These are phyloP conservation scores for Frankliniella intonsa DNA, from an alignment of 2,888 invertebrate species.

Conservation along the genomic window DNA sequence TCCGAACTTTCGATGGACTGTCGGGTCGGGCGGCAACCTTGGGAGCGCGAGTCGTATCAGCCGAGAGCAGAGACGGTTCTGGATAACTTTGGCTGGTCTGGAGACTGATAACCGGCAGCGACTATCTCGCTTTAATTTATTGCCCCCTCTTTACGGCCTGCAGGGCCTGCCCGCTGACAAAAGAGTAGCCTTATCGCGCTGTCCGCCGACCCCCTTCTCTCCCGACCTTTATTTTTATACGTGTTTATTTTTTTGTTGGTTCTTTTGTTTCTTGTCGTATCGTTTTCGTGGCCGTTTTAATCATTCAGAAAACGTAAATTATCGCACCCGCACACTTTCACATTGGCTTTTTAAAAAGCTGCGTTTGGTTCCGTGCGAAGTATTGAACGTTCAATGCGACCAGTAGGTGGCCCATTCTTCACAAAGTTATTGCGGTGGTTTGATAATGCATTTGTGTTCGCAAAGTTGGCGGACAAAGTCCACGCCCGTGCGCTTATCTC, in stretches of 20 bases:
- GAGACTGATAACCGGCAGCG: background rate
- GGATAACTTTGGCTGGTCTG: background rate
- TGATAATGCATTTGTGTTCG: no score
- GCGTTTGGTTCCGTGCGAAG: no score
- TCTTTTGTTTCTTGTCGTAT: background rate
- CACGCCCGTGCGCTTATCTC: no score
- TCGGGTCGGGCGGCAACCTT: background rate
- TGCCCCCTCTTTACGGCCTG: background rate
- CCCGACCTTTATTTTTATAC: background rate
- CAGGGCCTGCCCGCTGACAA: background rate
- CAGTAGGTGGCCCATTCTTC: no score
- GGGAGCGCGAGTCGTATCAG: no score
- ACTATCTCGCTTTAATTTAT: conserved; percentile 4
- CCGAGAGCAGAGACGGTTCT: background rate
- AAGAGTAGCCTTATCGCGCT: background rate
- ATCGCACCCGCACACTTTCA: no score
- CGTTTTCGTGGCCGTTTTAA: background rate
- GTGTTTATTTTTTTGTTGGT: background rate
- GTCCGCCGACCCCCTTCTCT: background rate
- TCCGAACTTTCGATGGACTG: background rate
- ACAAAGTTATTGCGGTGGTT: no score
- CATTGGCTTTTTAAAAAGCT: no score
- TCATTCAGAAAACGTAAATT: no score
- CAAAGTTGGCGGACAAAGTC: no score
- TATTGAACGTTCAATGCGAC: no score